A percentile compares a stretch with the other conserved stretches of the same genome.
These are phyloP conservation scores for Hipposideros armiger DNA, from an alignment of 2,113 vertebrate species.

Conservation along the genomic window DNA sequence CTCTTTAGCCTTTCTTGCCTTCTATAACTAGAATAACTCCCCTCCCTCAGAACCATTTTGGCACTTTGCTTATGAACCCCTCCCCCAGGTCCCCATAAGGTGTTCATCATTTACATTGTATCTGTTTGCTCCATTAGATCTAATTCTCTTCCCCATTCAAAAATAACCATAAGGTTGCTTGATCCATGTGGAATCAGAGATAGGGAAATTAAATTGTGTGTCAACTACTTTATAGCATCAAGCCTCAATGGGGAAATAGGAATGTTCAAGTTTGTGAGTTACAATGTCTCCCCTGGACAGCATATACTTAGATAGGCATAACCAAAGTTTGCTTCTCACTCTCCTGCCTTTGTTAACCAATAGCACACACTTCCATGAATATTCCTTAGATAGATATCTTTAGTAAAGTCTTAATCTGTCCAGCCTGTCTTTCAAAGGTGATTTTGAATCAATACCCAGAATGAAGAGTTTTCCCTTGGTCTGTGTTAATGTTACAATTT, in stretches of 20 bases:
- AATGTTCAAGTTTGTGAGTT: not conserved
- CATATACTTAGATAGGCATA: not conserved
- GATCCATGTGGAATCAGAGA: not conserved
- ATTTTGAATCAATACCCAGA: not conserved
- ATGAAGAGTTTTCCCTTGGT: not conserved
- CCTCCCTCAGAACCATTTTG: not conserved
- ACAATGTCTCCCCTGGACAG: not conserved
- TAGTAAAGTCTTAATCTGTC: not conserved
- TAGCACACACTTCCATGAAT: not conserved
- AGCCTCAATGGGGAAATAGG: not conserved
- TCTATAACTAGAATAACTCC: not conserved
- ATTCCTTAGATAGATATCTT: not conserved
- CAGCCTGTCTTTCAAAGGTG: not conserved
- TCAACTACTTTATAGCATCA: not conserved
- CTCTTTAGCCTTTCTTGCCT: not conserved
- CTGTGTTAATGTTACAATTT: constrained; percentile 10
- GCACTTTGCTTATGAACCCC: not conserved
- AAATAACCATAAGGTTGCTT: not conserved
- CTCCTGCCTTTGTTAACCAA: not conserved
- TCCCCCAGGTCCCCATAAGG: not conserved
- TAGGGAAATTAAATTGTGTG: not conserved
- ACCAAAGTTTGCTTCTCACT: not conserved
- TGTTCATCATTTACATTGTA: not conserved
- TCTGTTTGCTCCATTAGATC: not conserved
- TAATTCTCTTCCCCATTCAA: not conserved